Evolutionary conservation across 2,888 invertebrate species (phyloP), one percentile per base, ranked within the genome.

Genomic region (Brassicogethes aeneus): DNA sequence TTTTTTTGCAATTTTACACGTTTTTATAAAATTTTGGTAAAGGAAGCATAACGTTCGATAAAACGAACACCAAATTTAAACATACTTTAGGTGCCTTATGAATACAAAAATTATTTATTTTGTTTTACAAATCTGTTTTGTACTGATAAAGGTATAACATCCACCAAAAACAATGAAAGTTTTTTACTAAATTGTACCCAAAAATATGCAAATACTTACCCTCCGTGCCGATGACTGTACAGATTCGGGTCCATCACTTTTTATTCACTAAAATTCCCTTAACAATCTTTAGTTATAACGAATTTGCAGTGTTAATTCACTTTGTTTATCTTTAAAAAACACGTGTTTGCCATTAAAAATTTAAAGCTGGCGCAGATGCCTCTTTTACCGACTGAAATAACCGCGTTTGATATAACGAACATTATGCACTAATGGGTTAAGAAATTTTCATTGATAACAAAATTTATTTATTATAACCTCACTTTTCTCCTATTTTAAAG

Each of bases 11-110:
- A n/a, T n/a, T n/a, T n/a, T n/a, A n/a, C n/a, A n/a, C n/a, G n/a
- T n/a, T n/a, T n/a, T n/a, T n/a, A n/a, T n/a, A n/a, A n/a, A n/a
- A n/a, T n/a, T n/a, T n/a, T n/a, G n/a, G 29, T n/a, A 39, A 16
- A 17, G 2, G 33, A 10, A 12, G 16, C 39, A 33, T 33, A 39
- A 39, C 33, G 39, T 15, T 33, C 39, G 16, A 33, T 16, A 33
- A 33, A 33, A 39, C 33, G 39, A 33, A 39, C 39, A 3, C 12
- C 16, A 34, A 37, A 7, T 23, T 23, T 23, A 7, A 7, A 7
- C 5, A 23, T 10, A 23, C 7, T 7, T 23, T 23, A 23, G 7
- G 23, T 23, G n/a, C n/a, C n/a, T n/a, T n/a, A n/a, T n/a, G n/a
- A n/a, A n/a, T n/a, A n/a, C n/a, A n/a, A n/a, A n/a, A n/a, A n/a